Evolutionary conservation across 2,113 vertebrate species (phyloP), one percentile per base, ranked within the genome.

Genomic region (Oxyruncus cristatus): DNA sequence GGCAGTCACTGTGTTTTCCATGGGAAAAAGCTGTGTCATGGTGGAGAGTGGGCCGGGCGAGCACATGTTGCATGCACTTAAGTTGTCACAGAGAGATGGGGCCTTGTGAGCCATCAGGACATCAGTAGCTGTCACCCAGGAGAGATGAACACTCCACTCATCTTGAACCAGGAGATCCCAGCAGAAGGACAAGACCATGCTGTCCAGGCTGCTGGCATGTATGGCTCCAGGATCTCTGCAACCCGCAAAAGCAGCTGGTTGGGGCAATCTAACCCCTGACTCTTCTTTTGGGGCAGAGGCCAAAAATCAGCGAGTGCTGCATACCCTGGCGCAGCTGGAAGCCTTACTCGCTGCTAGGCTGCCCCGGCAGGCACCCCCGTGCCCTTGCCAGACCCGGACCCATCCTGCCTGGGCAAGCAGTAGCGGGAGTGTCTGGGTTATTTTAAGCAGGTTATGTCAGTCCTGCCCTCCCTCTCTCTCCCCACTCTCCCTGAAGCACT

Each of bases 371-470:
- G 32, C 42, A 35, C 20, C 9, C 8, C 6, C 7, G 21, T 8
- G 55, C 22, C 49, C 41, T 12, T 19, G 28, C 41, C 2, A 3
- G 74, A 19, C 14, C 37, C 0, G 0, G 22, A 19, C 30, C n/a
- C 5, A 0, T 42, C 53, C 58, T 24, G 83, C 46, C 46, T 4
- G 18, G 37, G 46, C 3, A 9, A 17, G 42, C 68, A 74, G 68
- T 68, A 44, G 4, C 0, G 0, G n/a, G 37, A 93, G 16, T 0
- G 1, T 52, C 63, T 62, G 92, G 23, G 83, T 88, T 97, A 95
- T 96, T 96, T 95, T 89, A 89, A 63, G 93, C 86, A 84, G 52
- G 68, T 93, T 97, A 50, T 93, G 65, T 95, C 93, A 95, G 79
- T 47, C 50, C 72, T 63, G 86, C 79, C 78, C 70, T 81, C 74